Conservation (phyloP, 2,797 vertebrate genomes). For the Diglossa cyanea region DNA sequence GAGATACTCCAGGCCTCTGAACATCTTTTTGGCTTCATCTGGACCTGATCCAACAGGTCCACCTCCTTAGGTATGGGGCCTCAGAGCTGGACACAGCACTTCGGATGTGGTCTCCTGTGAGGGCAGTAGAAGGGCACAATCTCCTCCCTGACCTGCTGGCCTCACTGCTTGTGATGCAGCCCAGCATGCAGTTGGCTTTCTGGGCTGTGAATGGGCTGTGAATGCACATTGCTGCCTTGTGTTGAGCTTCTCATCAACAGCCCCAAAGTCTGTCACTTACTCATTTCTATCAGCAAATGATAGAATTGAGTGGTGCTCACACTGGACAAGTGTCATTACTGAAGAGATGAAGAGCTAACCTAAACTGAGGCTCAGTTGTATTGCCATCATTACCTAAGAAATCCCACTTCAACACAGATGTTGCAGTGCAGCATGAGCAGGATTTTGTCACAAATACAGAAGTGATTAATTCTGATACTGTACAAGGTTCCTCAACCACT, state of each 20-base stretch:
- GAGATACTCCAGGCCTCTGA: not conserved
- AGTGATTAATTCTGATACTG: not conserved
- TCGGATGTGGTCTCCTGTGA: not conserved
- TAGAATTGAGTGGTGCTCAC: not conserved
- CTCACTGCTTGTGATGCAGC: not conserved
- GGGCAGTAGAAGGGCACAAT: not conserved
- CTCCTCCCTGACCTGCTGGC: not conserved
- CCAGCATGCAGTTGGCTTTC: not conserved
- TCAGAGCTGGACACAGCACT: not conserved
- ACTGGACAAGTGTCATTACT: not conserved
- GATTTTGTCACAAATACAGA: not conserved
- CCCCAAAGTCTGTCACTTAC: not conserved
- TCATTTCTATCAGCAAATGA: not conserved
- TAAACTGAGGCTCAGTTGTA: rapidly evolving
- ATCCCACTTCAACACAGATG: not conserved
- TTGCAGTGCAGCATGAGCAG: not conserved
- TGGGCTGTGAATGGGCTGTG: not conserved
- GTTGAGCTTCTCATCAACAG: not conserved
- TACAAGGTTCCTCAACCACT: not conserved
- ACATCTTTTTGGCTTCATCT: not conserved
- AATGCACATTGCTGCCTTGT: not conserved
- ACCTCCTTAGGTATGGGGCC: rapidly evolving
- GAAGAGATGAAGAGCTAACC: not conserved
- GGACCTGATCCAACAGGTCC: not conserved
- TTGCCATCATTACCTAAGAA: not conserved